Percentiles rank a stretch among this genome's conserved stretches.
phyloP scores from a whole-genome alignment of 2,113 vertebrate genomes.

The Leucoraja erinaceus region DNA sequence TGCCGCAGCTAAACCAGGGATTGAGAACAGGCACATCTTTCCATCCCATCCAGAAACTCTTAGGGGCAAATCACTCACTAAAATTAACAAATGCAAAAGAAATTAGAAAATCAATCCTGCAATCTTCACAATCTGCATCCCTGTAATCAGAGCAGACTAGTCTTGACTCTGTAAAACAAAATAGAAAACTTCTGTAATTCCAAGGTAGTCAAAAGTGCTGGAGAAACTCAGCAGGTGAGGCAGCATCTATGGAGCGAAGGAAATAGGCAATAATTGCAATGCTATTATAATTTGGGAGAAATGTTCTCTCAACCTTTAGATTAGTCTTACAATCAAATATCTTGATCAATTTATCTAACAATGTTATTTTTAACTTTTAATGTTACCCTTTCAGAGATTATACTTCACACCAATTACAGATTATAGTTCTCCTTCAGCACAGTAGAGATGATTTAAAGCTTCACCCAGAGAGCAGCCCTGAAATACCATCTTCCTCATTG shows the following conservation, averaged over 20 bases:
- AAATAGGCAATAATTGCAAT: too few relatives aligned
- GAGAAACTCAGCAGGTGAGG: too few relatives aligned
- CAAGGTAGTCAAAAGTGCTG: too few relatives aligned
- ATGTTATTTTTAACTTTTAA: background rate
- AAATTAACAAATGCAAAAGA: background rate
- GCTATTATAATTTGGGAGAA: background rate
- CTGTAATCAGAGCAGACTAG: background rate
- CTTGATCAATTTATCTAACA: constrained; percentile 2
- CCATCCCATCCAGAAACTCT: background rate
- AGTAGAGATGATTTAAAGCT: too few relatives aligned
- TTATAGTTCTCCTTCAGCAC: too few relatives aligned
- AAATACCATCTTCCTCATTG: too few relatives aligned
- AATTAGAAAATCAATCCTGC: constrained; percentile 3
- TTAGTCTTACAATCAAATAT: background rate
- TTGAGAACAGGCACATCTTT: background rate
- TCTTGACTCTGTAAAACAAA: background rate
- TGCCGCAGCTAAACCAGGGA: background rate
- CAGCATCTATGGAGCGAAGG: too few relatives aligned
- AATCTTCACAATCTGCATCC: background rate
- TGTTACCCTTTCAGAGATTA: background rate
- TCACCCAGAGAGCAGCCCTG: too few relatives aligned
- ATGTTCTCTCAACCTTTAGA: background rate
- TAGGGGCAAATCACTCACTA: background rate
- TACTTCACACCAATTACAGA: too few relatives aligned
- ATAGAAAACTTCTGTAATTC: background rate